phyloP scores from a whole-genome alignment of 2,797 vertebrate genomes.

The Silurus aristotelis region DNA sequence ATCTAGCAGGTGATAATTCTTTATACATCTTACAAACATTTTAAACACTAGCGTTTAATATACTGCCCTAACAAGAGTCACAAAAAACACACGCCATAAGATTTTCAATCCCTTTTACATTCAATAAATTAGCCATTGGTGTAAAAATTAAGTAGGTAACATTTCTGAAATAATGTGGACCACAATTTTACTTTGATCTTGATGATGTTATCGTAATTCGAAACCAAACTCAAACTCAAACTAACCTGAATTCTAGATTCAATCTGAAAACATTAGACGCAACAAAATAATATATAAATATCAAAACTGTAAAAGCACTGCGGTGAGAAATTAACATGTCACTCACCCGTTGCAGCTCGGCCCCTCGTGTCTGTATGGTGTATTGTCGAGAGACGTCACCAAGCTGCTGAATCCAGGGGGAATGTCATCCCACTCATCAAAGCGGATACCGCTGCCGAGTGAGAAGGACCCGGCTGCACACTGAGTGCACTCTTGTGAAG shows the following conservation, averaged over 20 bases:
- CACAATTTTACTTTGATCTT: background rate
- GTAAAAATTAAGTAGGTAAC: background rate
- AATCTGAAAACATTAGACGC: background rate
- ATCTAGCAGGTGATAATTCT: background rate
- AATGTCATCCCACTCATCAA: slow-evolving; percentile 93
- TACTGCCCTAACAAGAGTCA: background rate
- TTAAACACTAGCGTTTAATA: background rate
- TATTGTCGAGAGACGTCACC: slow-evolving; percentile 83
- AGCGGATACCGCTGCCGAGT: slow-evolving; percentile 92
- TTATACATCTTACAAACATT: background rate
- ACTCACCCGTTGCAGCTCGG: slow-evolving; percentile 88
- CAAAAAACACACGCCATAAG: too few relatives aligned
- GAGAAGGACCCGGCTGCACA: slow-evolving; percentile 95
- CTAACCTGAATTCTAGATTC: background rate
- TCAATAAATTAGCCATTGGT: background rate
- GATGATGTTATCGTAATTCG: background rate
- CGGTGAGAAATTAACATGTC: background rate
- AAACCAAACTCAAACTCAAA: background rate
- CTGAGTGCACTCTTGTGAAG: slow-evolving; percentile 88
- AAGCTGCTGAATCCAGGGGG: slow-evolving; percentile 91
- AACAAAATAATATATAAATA: background rate
- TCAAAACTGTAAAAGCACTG: background rate
- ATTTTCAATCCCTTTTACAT: background rate
- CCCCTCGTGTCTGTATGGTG: slow-evolving; percentile 67
- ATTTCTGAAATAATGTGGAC: background rate